Base-by-base conservation (phyloP, 2,888 invertebrate species). In the Ephialtes manifestator region DNA sequence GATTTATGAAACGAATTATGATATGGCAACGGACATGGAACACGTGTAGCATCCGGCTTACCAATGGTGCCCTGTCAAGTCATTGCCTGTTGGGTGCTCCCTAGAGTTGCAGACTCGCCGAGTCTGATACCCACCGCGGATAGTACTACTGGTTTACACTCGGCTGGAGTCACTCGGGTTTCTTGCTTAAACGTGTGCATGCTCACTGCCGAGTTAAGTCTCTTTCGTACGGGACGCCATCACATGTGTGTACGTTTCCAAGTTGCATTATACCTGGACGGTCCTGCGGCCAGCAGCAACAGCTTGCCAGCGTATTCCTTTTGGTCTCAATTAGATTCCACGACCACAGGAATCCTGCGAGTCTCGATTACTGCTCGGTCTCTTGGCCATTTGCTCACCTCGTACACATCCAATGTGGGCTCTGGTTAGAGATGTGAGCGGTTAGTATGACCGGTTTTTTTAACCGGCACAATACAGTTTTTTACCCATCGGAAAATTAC, bases 271-370 rank as follows among this genome's bases (percentile, higher is more conserved):
- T 55, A 63, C 39, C 13, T 63, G 35, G 51, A 74, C 67, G 72
- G 18, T 63, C 65, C 43, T 39, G 20, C 31, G 48, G 39, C 67
- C 43, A 28, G 35, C 63, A 67, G 46, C 51, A 75, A 63, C 75
- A 51, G 71, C 79, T 70, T 63, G 75, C 31, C n/a, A 80, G 53
- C 28, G 43, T 68, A 39, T 76, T 76, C 60, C 71, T 77, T 67
- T 77, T 77, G 72, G 81, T 84, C 77, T 81, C 86, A 84, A 87
- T 87, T 86, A 87, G 83, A 87, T 86, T 83, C 85, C 78, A 35
- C 58, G 81, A 85, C 83, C 85, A 58, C 86, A 86, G 85, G 83
- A 83, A 85, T 83, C 51, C 77, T 51, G 24, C 76, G 84, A 75
- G 83, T 48, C 83, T 83, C 80, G 83, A 84, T 86, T 80, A 70